Evolutionary conservation across 2,888 invertebrate species (phyloP), one percentile per base, ranked within the genome.

Genomic region (Ichneumoninae sp.): DNA sequence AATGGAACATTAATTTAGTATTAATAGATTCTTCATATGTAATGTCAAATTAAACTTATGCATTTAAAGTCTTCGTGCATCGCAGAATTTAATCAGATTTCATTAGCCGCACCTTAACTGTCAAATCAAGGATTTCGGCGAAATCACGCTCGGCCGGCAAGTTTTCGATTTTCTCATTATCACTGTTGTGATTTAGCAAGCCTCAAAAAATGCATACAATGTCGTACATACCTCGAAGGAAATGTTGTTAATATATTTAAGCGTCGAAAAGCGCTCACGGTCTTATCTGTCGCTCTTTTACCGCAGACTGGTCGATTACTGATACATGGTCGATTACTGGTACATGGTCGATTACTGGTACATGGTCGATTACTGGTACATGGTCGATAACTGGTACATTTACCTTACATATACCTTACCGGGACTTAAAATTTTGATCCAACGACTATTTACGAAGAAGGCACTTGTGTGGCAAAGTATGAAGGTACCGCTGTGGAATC

Each of bases 101-200:
- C 22, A 40, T 10, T 22, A 66, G 68, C 26, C 26, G 68, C 47
- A 16, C 68, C 68, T 68, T 68, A 47, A 68, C 68, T 40, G 26
- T 16, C 8, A 16, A 69, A 30, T n/a, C 26, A 68, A 30, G 26
- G 13, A 68, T 68, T 26, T 6, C 1, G 47, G 13, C 16, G 50
- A 69, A 36, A 69, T 69, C 68, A 26, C 30, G 50, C 26, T 26
- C 6, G 26, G 68, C 26, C 50, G n/a, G 50, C 68, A 69, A 47
- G 30, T 50, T 47, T 47, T 69, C 68, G 68, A 69, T 69, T 69
- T 69, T 26, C 22, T 69, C 50, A 47, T 50, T 50, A 47, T 69
- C 50, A 69, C 1, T 30, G 5, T 30, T 30, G 5, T 5, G 30
- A 30, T 30, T 30, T 30, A 5, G 30, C 5, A 3, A 30, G 0